Percentiles rank a stretch among this genome's conserved stretches.
phyloP scores from a whole-genome alignment of 2,113 vertebrate species.

The Hippocampus guttulatus region DNA sequence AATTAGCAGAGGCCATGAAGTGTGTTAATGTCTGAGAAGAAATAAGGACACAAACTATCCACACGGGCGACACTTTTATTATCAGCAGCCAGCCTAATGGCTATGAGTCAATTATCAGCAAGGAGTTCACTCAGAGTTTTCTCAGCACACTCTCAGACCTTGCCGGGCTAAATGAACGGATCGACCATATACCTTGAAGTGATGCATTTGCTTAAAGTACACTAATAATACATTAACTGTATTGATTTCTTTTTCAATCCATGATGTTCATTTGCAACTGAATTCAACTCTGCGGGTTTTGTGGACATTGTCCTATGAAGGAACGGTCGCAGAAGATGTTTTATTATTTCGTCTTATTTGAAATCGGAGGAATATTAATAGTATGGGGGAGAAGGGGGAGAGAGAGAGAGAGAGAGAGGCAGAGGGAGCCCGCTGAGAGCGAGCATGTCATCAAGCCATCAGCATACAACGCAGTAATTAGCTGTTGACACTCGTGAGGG shows the following conservation, averaged over 20 bases:
- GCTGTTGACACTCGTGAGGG: conserved; percentile 99
- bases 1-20: conserved; percentile 78
- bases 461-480: conserved; percentile 99
- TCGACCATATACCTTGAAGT: conserved; percentile 56
- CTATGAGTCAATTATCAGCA: conserved; percentile 73
- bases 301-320: conserved; percentile 41
- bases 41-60: conserved; percentile 73
- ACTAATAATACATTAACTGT: conserved; percentile 72
- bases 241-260: conserved; percentile 68
- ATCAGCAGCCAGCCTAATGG: conserved; percentile 72
- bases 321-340: conserved; percentile 29
- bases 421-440: conserved; percentile 86
- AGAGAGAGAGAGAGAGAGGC: conserved; percentile 57
- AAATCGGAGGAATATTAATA: conserved; percentile 50
- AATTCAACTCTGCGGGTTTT: conserved; percentile 34
- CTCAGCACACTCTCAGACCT: conserved; percentile 57
- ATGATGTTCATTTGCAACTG: conserved; percentile 61
- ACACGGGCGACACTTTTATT: conserved; percentile 73
- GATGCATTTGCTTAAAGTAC: conserved; percentile 70
- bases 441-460: conserved; percentile 98
- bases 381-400: conserved; percentile 64
- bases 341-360: conserved; percentile 65
- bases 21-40: conserved; percentile 76
- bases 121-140: conserved; percentile 74
- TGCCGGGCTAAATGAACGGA: conserved; percentile 60